A percentile compares a stretch with the other conserved stretches of the same genome.
phyloP scores from a whole-genome alignment of 2,888 invertebrate species.

The Phaedon cochleariae region DNA sequence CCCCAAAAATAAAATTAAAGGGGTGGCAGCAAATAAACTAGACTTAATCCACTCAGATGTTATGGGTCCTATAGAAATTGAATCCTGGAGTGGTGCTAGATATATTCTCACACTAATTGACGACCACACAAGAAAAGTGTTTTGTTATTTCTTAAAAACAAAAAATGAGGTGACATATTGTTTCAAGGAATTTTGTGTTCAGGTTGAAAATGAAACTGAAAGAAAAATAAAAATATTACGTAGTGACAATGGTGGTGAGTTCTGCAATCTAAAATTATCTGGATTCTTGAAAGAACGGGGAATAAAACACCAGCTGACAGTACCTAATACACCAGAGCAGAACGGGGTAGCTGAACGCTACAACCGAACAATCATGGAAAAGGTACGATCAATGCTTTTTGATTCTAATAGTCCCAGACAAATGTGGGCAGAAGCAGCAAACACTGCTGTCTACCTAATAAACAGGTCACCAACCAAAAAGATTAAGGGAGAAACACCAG shows the following conservation, averaged over 20 bases:
- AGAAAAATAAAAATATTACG: conserved; percentile 29
- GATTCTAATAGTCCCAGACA: conserved; percentile 25
- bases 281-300: conserved; percentile 15
- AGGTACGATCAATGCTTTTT: conserved; percentile 5
- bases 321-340: background rate
- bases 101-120: conserved; percentile 32
- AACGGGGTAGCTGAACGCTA: background rate
- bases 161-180: conserved; percentile 25
- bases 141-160: conserved; percentile 31
- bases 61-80: conserved; percentile 29
- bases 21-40: conserved; percentile 36
- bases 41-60: conserved; percentile 36
- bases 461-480: conserved; percentile 22
- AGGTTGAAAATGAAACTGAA: conserved; percentile 34
- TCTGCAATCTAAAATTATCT: background rate
- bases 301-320: conserved; percentile 16
- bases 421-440: conserved; percentile 32
- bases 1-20: conserved; percentile 53
- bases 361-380: conserved; percentile 2
- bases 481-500: conserved; percentile 26
- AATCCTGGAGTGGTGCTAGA: conserved; percentile 28
- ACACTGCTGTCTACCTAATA: conserved; percentile 10
- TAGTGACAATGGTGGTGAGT: conserved; percentile 37
- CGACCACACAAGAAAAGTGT: conserved; percentile 30
- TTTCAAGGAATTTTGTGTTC: conserved; percentile 31